Conservation (phyloP, 2,113 vertebrate species). For the Pyxicephalus adspersus region DNA sequence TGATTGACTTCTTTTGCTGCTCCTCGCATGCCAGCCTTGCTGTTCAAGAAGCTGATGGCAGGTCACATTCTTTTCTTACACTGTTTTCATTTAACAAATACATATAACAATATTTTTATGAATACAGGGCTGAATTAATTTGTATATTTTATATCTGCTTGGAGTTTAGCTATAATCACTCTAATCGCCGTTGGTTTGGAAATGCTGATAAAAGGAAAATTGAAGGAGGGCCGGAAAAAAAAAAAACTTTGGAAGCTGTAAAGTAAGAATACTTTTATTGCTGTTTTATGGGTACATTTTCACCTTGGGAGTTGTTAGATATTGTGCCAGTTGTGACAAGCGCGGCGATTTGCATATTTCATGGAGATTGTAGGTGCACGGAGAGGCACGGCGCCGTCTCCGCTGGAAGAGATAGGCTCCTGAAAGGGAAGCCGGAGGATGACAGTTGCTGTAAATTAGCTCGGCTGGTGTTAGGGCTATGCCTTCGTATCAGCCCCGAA, state of each 20-base stretch:
- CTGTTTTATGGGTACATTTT: constrained; percentile 69
- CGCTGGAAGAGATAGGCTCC: constrained; percentile 44
- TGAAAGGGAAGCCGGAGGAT: constrained; percentile 42
- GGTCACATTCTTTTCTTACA: too few species aligned
- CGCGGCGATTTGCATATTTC: constrained; percentile 65
- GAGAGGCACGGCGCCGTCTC: constrained; percentile 43
- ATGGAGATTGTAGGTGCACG: constrained; percentile 54
- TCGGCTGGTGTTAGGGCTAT: constrained; percentile 36
- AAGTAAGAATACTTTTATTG: constrained; percentile 66
- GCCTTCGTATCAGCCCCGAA: constrained; percentile 38
- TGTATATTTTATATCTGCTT: too few species aligned
- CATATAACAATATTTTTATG: too few species aligned
- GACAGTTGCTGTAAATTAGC: constrained; percentile 56
- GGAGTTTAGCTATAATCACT: too few species aligned
- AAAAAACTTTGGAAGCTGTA: constrained; percentile 64
- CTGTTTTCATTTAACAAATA: too few species aligned
- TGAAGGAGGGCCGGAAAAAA: constrained; percentile 44
- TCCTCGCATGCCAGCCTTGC: too few species aligned
- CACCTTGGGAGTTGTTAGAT: constrained; percentile 69
- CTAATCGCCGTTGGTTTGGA: constrained; percentile 44
- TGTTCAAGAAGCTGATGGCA: too few species aligned
- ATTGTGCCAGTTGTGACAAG: constrained; percentile 65
- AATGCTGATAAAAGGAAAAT: constrained; percentile 51
- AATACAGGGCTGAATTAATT: too few species aligned
- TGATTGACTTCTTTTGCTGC: too few species aligned